These are phyloP conservation scores for Sandelia bainsii DNA, from an alignment of 2,797 vertebrate genomes.

Conservation along the genomic window DNA sequence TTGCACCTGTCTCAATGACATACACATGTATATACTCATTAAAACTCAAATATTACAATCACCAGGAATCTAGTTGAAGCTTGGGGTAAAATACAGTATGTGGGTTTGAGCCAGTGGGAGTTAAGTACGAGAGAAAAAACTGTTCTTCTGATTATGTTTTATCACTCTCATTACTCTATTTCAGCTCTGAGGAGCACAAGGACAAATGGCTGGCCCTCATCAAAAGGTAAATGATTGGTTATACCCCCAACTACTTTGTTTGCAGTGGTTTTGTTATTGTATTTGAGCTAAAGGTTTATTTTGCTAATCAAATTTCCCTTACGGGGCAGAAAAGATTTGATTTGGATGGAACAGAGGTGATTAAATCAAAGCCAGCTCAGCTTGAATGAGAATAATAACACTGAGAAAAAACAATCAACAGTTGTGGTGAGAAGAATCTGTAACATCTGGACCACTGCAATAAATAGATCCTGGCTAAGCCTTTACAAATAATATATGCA, in stretches of 20 bases:
- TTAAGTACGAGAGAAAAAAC: constrained; percentile 44
- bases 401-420: too few species aligned
- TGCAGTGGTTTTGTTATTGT: neutral
- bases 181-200: constrained; percentile 90
- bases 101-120: neutral
- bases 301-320: neutral
- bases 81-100: constrained; percentile 18
- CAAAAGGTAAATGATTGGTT: constrained; percentile 85
- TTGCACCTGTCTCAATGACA: constrained; percentile 7
- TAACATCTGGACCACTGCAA: neutral
- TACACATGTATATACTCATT: neutral
- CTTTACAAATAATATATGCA: neutral
- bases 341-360: neutral
- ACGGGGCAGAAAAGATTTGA: neutral
- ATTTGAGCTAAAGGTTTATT: neutral
- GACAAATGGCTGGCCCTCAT: constrained; percentile 91
- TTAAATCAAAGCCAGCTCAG: neutral
- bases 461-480: neutral
- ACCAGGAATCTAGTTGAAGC: constrained; percentile 44
- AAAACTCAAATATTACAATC: constrained; percentile 8
- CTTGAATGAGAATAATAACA: neutral
- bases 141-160: constrained; percentile 40
- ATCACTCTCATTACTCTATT: constrained; percentile 38
- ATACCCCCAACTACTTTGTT: neutral
- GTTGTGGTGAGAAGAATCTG: neutral